Base-by-base conservation (phyloP, 2,113 vertebrate genomes). In the Callocephalon fimbriatum region DNA sequence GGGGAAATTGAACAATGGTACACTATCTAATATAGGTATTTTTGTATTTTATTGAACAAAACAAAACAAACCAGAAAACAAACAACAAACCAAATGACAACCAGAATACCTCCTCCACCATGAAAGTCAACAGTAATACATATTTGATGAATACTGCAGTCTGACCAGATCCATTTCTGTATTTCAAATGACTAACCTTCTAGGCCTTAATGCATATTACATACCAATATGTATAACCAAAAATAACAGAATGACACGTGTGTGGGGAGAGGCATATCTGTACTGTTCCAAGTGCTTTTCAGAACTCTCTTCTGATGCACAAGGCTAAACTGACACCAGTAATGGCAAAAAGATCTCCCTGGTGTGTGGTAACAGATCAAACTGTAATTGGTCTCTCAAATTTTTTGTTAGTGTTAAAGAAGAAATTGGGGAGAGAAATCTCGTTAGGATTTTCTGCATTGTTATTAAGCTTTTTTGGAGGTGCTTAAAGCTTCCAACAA, bases 51-150 rank as follows among this genome's bases (percentile, higher is more conserved):
- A 31, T 40, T 44, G 14, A 79, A 8, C 9, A 32, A 32, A 48
- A 17, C 32, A 25, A 53, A 53, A 1, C 4, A 10, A 3, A 18
- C 12, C 48, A 81, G 29, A 53, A 35, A 27, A 3, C 12, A 22
- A n/a, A 5, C 19, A 80, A 45, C 3, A 61, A 66, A 3, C 16
- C 20, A 56, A n/a, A 56, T n/a, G 31, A 53, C 8, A 2, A 51
- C 13, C 6, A 45, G 79, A 68, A 37, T 18, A 56, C 1, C 2
- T 11, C 29, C 31, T 59, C 18, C 38, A 25, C 27, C 76, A 61
- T 31, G 32, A 97, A 97, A 97, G 86, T 96, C 86, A 95, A 73
- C 82, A 67, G 68, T 80, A 84, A 47, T 73, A 93, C 8, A 78
- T 86, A 90, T 95, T 61, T 95, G 92, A 95, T 74, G 44, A 96